phyloP scores from a whole-genome alignment of 2,797 vertebrate genomes.

The Parauchenoglanis ngamensis region DNA sequence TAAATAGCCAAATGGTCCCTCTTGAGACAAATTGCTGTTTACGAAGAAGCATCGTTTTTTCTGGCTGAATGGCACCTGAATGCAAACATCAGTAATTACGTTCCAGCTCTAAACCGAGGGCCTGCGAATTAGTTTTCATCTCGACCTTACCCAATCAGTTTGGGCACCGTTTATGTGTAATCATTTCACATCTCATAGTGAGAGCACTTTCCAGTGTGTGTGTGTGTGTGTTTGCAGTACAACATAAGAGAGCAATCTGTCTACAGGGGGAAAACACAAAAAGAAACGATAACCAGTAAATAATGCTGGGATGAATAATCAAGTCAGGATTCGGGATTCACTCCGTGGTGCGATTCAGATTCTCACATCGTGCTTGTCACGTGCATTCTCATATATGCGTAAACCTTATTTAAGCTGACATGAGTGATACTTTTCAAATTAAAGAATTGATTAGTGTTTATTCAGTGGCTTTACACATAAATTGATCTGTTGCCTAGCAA shows the following conservation, averaged over 20 bases:
- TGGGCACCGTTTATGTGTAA: slow-evolving; percentile 34
- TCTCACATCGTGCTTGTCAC: not conserved
- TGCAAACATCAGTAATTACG: slow-evolving; percentile 22
- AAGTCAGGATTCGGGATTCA: slow-evolving; percentile 8
- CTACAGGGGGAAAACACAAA: not conserved
- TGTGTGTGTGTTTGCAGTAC: slow-evolving; percentile 19
- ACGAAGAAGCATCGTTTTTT: slow-evolving; percentile 3
- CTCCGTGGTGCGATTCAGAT: not conserved
- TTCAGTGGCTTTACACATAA: slow-evolving; percentile 31
- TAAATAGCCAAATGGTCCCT: slow-evolving; percentile 14
- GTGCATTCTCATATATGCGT: not conserved
- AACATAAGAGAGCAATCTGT: slow-evolving; percentile 34
- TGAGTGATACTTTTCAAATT: not conserved
- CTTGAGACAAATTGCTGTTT: slow-evolving; percentile 33
- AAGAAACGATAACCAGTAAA: slow-evolving; percentile 19
- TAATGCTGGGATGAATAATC: not conserved
- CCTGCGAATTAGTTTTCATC: slow-evolving; percentile 39
- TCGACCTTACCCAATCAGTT: slow-evolving; percentile 42
- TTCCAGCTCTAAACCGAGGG: slow-evolving; percentile 14
- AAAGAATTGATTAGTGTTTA: slow-evolving; percentile 6
- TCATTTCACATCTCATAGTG: slow-evolving; percentile 36
- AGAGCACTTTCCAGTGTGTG: slow-evolving; percentile 30
- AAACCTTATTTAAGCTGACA: not conserved
- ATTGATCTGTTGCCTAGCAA: slow-evolving; percentile 50
- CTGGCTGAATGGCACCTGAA: slow-evolving; percentile 27